These are phyloP conservation scores for Phrynocephalus guinanensis DNA, from an alignment of 2,797 vertebrate genomes.

Conservation along the genomic window DNA sequence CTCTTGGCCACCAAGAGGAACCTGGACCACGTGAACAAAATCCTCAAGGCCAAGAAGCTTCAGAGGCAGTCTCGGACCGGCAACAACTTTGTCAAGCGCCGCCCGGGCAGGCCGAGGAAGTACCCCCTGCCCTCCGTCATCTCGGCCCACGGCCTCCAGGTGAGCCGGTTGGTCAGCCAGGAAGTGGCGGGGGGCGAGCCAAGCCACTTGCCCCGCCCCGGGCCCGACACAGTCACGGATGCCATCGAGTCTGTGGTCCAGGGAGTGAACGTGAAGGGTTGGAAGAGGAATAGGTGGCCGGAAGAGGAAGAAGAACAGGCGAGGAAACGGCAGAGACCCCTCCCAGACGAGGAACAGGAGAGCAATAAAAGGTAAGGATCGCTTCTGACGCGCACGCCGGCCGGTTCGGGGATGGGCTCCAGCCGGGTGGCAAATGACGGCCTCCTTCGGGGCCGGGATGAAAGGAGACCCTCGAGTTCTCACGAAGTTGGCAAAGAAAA, in stretches of 20 bases:
- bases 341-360: constrained; percentile 74
- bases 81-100: constrained; percentile 92
- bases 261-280: constrained; percentile 80
- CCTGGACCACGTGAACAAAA: constrained; percentile 98
- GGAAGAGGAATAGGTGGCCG: constrained; percentile 81
- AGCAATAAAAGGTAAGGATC: constrained; percentile 71
- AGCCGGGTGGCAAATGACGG: too few species aligned
- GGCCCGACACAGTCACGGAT: constrained; percentile 84
- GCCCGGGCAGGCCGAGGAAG: constrained; percentile 93
- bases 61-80: constrained; percentile 96
- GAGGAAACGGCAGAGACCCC: constrained; percentile 81
- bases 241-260: constrained; percentile 93
- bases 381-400: rapidly evolving
- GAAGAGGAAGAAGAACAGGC: constrained; percentile 78
- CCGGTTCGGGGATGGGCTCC: not conserved
- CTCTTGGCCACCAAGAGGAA: constrained; percentile 92
- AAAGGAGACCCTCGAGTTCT: not conserved
- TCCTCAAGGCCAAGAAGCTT: constrained; percentile 97
- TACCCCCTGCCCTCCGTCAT: constrained; percentile 77
- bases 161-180: constrained; percentile 66
- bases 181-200: constrained; percentile 58
- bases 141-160: constrained; percentile 76
- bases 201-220: constrained; percentile 55
- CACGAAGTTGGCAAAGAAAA: not conserved
- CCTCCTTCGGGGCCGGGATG: not conserved